Evolutionary conservation across 2,888 invertebrate genomes (phyloP).

Genomic region (Scaptodrosophila latifasciaeformis): DNA sequence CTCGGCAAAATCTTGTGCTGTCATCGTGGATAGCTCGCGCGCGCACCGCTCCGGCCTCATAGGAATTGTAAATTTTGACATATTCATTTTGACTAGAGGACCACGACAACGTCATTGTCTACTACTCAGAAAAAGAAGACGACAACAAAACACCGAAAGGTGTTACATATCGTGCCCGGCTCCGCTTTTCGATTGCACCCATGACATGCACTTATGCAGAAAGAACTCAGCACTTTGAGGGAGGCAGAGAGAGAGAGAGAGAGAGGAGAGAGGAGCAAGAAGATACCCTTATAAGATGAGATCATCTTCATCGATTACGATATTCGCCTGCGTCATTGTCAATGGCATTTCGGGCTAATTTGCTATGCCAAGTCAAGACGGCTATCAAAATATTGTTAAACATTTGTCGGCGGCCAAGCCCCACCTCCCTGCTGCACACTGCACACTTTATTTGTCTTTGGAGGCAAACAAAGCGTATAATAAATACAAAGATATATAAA

Average conservation of each 20-base stretch:
- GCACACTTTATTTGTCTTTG: conserved; percentile 42
- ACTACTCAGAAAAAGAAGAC: conserved; percentile 9
- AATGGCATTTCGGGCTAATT: conserved; percentile 49
- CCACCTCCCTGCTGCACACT: conserved; percentile 9
- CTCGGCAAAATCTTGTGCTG: conserved; percentile 33
- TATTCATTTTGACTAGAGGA: conserved; percentile 54
- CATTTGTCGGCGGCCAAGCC: conserved; percentile 36
- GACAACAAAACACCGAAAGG: conserved; percentile 48
- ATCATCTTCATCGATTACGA: conserved; percentile 22
- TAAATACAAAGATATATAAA: conserved; percentile 52
- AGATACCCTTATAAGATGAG: conserved; percentile 5
- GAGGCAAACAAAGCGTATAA: no score
- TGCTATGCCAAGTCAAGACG: conserved; percentile 53
- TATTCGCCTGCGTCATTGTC: conserved; percentile 26
- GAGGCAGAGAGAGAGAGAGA: no score
- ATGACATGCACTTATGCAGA: conserved; percentile 68
- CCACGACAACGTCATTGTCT: background rate
- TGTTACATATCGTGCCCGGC: conserved; percentile 57
- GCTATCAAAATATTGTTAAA: conserved; percentile 66
- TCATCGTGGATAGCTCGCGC: conserved; percentile 35
- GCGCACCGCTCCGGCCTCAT: conserved; percentile 22
- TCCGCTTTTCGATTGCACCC: conserved; percentile 46
- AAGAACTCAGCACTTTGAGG: conserved; percentile 33
- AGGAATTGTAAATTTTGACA: conserved; percentile 65
- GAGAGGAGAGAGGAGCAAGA: no score